Evolutionary conservation across 2,888 invertebrate genomes (phyloP).

Genomic region (Ferrisia virgata): DNA sequence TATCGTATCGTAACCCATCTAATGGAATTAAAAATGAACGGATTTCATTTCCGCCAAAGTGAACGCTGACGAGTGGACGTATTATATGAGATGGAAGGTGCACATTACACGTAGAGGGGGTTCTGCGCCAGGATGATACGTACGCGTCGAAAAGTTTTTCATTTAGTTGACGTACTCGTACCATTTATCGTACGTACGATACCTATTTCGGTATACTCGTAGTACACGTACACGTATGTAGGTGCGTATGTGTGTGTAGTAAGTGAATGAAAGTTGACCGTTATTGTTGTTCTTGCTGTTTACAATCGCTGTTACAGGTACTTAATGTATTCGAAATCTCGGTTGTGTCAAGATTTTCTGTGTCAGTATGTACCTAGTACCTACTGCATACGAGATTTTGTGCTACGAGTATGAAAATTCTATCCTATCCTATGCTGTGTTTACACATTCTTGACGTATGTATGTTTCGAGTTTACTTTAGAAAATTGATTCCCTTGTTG

Average conservation of each 20-base stretch:
- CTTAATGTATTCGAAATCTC: neutral
- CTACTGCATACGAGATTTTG: too few relatives aligned
- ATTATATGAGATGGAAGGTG: neutral
- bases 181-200: too few relatives aligned
- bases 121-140: neutral
- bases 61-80: neutral
- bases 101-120: neutral
- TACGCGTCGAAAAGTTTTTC: neutral
- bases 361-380: too few relatives aligned
- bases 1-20: too few relatives aligned
- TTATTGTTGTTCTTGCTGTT: too few relatives aligned
- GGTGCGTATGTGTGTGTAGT: too few relatives aligned
- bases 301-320: neutral
- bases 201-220: neutral
- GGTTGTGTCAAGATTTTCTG: neutral
- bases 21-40: neutral
- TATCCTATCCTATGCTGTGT: neutral
- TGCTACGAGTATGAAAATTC: neutral
- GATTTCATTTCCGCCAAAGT: too few relatives aligned
- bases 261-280: too few relatives aligned
- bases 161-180: neutral
- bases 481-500: neutral
- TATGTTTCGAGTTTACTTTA: neutral
- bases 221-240: neutral
- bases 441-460: neutral